Conservation (phyloP, 2,797 vertebrate species). For the Tinamus major region DNA sequence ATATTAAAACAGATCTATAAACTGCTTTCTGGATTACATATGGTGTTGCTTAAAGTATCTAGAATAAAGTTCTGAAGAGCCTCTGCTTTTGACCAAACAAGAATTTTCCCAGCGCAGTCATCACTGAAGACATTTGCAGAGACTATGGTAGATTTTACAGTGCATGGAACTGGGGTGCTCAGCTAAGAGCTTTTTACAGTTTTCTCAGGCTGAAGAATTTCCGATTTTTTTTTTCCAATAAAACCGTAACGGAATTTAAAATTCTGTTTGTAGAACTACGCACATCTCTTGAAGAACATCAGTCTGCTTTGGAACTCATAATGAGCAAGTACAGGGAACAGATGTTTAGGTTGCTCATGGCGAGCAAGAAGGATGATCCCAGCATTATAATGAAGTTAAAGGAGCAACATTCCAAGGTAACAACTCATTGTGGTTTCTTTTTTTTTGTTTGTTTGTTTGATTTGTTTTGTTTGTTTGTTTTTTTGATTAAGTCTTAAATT, state of each 20-base stretch:
- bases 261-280: slow-evolving; percentile 85
- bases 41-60: neutral
- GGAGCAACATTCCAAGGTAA: slow-evolving; percentile 95
- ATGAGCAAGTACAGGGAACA: slow-evolving; percentile 99
- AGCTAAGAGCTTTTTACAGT: accelerated
- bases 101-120: neutral
- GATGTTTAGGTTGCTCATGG: slow-evolving; percentile 94
- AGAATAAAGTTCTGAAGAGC: neutral
- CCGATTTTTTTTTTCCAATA: neutral
- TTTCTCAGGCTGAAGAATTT: neutral
- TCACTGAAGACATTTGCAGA: neutral
- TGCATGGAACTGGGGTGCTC: neutral
- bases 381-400: slow-evolving; percentile 92
- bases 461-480: neutral
- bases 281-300: slow-evolving; percentile 96
- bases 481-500: neutral
- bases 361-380: slow-evolving; percentile 95
- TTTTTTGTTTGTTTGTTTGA: neutral
- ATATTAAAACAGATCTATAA: neutral
- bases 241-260: neutral
- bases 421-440: neutral
- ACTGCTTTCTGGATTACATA: neutral
- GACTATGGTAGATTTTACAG: neutral
- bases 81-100: neutral
- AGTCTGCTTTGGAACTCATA: slow-evolving; percentile 97